phyloP scores from a whole-genome alignment of 2,888 invertebrate genomes.

The Microctonus brassicae region DNA sequence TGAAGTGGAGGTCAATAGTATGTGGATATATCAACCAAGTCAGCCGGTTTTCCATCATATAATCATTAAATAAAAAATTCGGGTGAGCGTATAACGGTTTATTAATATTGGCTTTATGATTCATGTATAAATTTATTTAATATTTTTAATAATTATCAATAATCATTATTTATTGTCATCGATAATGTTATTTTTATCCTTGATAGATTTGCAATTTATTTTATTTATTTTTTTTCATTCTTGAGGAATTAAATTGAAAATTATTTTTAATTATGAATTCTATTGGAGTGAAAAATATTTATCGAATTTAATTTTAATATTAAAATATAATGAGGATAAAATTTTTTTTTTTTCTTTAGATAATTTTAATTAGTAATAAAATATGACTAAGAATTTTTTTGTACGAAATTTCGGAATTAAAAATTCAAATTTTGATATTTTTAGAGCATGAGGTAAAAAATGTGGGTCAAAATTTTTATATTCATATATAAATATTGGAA shows the following conservation, averaged over 20 bases:
- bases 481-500: neutral
- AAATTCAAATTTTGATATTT: neutral
- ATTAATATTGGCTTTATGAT: conserved; percentile 23
- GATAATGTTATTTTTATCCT: no score
- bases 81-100: conserved; percentile 30
- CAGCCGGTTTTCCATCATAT: conserved; percentile 16
- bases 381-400: neutral
- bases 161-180: no score
- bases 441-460: neutral
- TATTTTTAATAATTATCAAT: conserved; percentile 5
- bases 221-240: no score
- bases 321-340: no score
- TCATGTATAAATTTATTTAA: conserved; percentile 18
- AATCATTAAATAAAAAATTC: conserved; percentile 10
- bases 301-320: neutral
- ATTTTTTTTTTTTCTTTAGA: no score
- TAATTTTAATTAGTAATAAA: neutral
- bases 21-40: conserved; percentile 1
- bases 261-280: no score
- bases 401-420: neutral
- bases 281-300: neutral
- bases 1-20: conserved; percentile 25
- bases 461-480: neutral
- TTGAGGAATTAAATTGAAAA: no score
- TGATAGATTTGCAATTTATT: no score